A percentile compares a stretch with the other conserved stretches of the same genome.
These are phyloP conservation scores for Epinotia brunnichana DNA, from an alignment of 2,888 invertebrate species.

Conservation along the genomic window DNA sequence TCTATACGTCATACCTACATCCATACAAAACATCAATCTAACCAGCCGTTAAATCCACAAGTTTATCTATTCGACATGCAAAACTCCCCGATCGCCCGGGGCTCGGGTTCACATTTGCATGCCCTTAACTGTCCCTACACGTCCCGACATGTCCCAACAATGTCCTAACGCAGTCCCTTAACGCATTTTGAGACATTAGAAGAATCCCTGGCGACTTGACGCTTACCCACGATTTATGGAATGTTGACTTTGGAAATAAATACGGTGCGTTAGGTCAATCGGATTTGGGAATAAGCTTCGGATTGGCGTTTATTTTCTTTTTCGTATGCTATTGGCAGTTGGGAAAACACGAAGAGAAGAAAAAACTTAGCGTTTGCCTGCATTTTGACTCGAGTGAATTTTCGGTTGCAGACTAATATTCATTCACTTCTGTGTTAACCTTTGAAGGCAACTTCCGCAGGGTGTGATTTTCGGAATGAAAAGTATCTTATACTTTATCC, in stretches of 20 bases:
- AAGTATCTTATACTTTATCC: no score
- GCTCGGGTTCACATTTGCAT: slow-evolving; percentile 49
- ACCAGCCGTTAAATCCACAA: slow-evolving; percentile 28
- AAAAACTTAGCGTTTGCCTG: background rate
- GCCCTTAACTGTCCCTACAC: slow-evolving; percentile 42
- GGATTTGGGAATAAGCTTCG: slow-evolving; percentile 25
- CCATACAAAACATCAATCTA: slow-evolving; percentile 18
- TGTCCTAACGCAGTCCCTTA: slow-evolving; percentile 45
- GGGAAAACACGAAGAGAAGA: background rate
- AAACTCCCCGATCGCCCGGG: slow-evolving; percentile 28
- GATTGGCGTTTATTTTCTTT: slow-evolving; percentile 6
- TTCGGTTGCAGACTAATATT: no score
- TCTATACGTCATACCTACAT: background rate
- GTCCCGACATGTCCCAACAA: slow-evolving; percentile 26
- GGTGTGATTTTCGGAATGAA: no score
- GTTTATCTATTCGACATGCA: slow-evolving; percentile 40
- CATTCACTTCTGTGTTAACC: no score
- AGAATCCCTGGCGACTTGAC: slow-evolving; percentile 44
- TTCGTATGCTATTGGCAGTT: background rate
- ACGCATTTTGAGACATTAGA: slow-evolving; percentile 52
- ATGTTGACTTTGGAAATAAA: slow-evolving; percentile 43
- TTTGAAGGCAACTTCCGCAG: no score
- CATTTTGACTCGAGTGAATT: background rate
- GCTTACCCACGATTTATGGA: slow-evolving; percentile 42
- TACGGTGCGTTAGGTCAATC: slow-evolving; percentile 29